Base-by-base conservation (phyloP, 2,113 vertebrate genomes). In the Urocitellus parryii region DNA sequence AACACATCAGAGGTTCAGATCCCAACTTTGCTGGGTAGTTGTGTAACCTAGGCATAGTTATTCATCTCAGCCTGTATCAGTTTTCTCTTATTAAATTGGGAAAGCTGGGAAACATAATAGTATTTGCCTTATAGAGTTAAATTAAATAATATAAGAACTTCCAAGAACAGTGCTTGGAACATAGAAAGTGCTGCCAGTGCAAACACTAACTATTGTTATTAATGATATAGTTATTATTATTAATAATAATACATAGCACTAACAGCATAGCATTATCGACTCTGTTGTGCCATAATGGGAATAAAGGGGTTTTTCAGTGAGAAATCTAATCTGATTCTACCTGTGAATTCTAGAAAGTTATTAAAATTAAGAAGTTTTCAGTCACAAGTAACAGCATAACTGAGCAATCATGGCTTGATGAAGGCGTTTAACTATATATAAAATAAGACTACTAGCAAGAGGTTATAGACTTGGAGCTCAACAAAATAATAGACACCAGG, bases 311-410 rank as follows among this genome's bases (percentile, higher is more conserved):
- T 74, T 78, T 58, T 61, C 17, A 61, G 9, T 58, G 37, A 89
- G 61, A 94, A 81, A 77, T 48, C 53, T 77, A 81, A 61, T 17
- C 14, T 77, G 14, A n/a, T 89, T 34, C 37, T 17, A 94, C 42
- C 34, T 58, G 4, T 63, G 37, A 89, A 81, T 87, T 79, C 42
- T 82, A 45, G 87, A 56, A 18, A 76, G 34, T 8, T 25, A 29
- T 76, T 90, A 83, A 73, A 88, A 78, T 85, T 22, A 96, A 91
- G 17, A 37, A 78, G 6, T 58, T 78, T 74, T 84, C 58, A 84
- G 22, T 14, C 53, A 14, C 5, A 90, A 74, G 39, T 63, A 82
- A 37, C 2, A 87, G 16, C 20, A 32, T 61, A 42, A 5, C 8
- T 61, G 37, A 53, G 8, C n/a, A 56, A 74, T 18, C 7, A 48